phyloP scores from a whole-genome alignment of 1,140 invertebrate species.

The Macrostomum lignano region DNA sequence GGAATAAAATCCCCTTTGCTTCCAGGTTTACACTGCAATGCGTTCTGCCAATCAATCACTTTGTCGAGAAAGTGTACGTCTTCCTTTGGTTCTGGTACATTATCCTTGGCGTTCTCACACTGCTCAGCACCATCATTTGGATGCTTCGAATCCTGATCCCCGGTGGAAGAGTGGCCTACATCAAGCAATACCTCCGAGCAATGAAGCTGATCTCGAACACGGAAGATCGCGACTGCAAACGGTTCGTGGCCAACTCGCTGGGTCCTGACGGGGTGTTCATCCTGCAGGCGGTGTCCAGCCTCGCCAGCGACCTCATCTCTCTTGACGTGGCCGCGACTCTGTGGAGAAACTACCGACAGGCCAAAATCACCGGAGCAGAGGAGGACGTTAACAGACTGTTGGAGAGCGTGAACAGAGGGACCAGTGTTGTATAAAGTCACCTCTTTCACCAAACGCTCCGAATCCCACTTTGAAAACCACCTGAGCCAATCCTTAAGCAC shows the following conservation, averaged over 20 bases:
- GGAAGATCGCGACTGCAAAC: constrained; percentile 6
- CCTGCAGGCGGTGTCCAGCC: constrained; percentile 9
- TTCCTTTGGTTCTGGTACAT: constrained; percentile 34
- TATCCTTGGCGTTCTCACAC: constrained; percentile 28
- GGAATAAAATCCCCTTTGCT: too few relatives aligned
- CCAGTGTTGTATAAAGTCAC: too few relatives aligned
- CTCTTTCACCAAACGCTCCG: too few relatives aligned
- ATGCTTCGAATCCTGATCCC: constrained; percentile 11
- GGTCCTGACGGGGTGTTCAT: constrained; percentile 10
- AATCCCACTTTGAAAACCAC: too few relatives aligned
- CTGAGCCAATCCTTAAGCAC: too few relatives aligned
- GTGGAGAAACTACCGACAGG: constrained; percentile 6
- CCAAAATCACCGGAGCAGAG: constrained; percentile 6
- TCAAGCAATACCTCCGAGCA: constrained; percentile 23
- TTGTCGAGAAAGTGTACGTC: constrained; percentile 33
- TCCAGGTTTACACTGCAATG: constrained; percentile 29
- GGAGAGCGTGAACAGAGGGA: constrained; percentile 1
- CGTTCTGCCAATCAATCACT: constrained; percentile 32
- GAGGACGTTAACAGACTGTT: constrained; percentile 5
- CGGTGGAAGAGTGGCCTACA: constrained; percentile 18
- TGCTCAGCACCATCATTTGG: constrained; percentile 23
- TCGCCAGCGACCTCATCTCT: constrained; percentile 10
- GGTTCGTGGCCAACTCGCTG: constrained; percentile 5
- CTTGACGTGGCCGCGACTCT: constrained; percentile 7
- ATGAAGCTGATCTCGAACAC: constrained; percentile 9